Evolutionary conservation across 1,140 invertebrate genomes (phyloP), one percentile per base, ranked within the genome.

Genomic region (Scaptomyza graminum): DNA sequence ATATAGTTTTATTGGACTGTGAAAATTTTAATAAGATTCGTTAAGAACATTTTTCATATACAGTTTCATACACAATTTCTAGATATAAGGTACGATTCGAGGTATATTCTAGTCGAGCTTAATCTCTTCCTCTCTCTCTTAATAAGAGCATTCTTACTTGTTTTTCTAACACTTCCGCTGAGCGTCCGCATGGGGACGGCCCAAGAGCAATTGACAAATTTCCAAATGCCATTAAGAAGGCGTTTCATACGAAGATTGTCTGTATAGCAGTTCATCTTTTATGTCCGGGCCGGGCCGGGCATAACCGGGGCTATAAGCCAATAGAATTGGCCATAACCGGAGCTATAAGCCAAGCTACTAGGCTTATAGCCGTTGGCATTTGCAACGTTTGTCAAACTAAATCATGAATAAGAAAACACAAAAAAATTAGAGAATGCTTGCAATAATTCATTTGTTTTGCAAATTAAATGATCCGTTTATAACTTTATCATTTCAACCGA

Each of bases 211-310:
- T 85, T 85, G 81, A 85, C 81, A 85, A 85, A 85, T 85, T 85
- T 87, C 82, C 78, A 82, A 85, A 87, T 87, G 81, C 82, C 78
- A 85, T 85, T 85, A 85, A 87, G 74, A 69, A 85, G 82, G 81
- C 81, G 82, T 85, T 84, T 77, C 81, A 84, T 87, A 82, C 82
- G 69, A 70, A 76, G 67, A 52, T 56, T 56, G 54, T 41, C 54
- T 28, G 41, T 11, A 22, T 7, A 28, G 18, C 52, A 55, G 37
- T 8, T 57, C 55, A 57, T 28, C 46, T 41, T 5, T 34, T 6
- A 43, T 46, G 57, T 46, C 31, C 47, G 47, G 46, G 56, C 59
- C 49, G 60, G 66, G 50, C 46, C 43, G 62, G 44, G 3, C 18
- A 18, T 3, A 18, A 41, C 56, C 66, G 57, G 76, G 28, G 5